A percentile compares a stretch with the other conserved stretches of the same genome.
Evolutionary conservation across 1,140 invertebrate genomes (phyloP).

Genomic region (Calliphora vicina): DNA sequence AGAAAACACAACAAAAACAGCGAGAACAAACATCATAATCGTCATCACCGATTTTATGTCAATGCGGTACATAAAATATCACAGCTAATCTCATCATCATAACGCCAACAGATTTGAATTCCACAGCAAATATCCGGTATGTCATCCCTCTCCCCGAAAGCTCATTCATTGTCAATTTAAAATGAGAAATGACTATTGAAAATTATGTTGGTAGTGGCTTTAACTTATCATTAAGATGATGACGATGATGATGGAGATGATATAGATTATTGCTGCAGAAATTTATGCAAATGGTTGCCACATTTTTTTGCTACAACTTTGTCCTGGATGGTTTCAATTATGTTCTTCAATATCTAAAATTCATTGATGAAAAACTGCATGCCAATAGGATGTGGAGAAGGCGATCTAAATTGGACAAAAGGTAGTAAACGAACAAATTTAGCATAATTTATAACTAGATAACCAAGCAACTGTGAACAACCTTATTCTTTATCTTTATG

Average conservation of each 20-base stretch:
- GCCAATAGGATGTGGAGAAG: too few relatives aligned
- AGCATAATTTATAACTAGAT: too few relatives aligned
- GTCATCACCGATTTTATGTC: not conserved
- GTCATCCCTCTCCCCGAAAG: not conserved
- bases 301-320: too few relatives aligned
- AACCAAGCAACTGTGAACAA: too few relatives aligned
- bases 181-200: not conserved
- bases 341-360: too few relatives aligned
- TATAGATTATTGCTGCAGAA: not conserved
- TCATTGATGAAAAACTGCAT: too few relatives aligned
- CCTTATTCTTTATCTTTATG: too few relatives aligned
- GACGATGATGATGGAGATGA: not conserved
- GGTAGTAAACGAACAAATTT: too few relatives aligned
- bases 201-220: not conserved
- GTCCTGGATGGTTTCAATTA: too few relatives aligned
- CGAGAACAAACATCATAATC: not conserved
- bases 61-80: not conserved
- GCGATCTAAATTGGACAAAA: too few relatives aligned
- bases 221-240: not conserved
- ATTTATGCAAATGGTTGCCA: too few relatives aligned
- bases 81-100: not conserved
- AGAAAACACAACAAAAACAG: not conserved
- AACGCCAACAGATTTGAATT: constrained; percentile 1
- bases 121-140: not conserved
- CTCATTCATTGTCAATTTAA: not conserved